These are phyloP conservation scores for Heliconius ethilla DNA, from an alignment of 2,888 invertebrate genomes.

Conservation along the genomic window DNA sequence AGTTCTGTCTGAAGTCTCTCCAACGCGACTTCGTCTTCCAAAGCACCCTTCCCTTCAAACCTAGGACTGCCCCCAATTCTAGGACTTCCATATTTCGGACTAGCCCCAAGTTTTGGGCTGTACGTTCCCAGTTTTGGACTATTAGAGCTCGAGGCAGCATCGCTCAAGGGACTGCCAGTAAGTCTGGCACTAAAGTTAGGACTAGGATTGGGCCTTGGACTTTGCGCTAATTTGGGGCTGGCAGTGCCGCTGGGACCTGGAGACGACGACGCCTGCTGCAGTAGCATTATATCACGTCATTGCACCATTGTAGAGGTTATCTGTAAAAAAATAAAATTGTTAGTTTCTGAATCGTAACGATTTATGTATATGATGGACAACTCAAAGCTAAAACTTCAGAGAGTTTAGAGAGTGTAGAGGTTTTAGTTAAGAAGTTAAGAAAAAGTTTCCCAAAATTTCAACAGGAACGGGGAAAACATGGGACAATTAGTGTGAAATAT, in stretches of 20 bases:
- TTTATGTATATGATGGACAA: no score
- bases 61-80: slow-evolving; percentile 74
- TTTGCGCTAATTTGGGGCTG: slow-evolving; percentile 68
- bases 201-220: slow-evolving; percentile 64
- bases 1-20: slow-evolving; percentile 83
- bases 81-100: slow-evolving; percentile 69
- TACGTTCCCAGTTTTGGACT: slow-evolving; percentile 59
- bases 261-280: slow-evolving; percentile 77
- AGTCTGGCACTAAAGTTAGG: slow-evolving; percentile 57
- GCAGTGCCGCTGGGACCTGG: slow-evolving; percentile 79
- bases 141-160: slow-evolving; percentile 62
- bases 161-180: slow-evolving; percentile 65
- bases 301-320: slow-evolving; percentile 63
- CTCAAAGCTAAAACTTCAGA: no score
- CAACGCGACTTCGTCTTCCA: slow-evolving; percentile 74
- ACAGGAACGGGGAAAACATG: no score
- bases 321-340: slow-evolving; percentile 55
- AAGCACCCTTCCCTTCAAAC: slow-evolving; percentile 54
- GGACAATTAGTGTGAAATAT: neutral
- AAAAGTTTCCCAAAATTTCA: no score
- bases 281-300: slow-evolving; percentile 78
- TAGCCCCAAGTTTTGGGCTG: slow-evolving; percentile 65
- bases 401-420: no score
- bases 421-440: no score
- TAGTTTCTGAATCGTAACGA: neutral